Evolutionary conservation across 2,113 vertebrate genomes (phyloP).

Genomic region (Leucosticte australis): DNA sequence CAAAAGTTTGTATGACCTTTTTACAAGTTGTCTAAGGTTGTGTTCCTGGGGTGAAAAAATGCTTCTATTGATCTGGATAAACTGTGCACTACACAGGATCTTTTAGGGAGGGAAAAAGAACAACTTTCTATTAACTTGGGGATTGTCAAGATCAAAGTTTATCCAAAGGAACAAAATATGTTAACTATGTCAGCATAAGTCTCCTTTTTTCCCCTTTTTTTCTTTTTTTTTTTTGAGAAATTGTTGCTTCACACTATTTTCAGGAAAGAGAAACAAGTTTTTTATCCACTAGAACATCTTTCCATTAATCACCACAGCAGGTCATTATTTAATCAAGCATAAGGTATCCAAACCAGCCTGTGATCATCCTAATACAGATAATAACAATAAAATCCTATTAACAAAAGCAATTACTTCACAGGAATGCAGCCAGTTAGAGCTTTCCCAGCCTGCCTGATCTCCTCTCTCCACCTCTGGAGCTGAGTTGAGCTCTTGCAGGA

Average conservation of each 20-base stretch:
- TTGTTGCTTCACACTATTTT: background rate
- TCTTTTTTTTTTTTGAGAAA: background rate
- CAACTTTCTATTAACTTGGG: background rate
- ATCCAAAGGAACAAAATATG: background rate
- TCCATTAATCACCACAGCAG: background rate
- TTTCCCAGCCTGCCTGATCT: background rate
- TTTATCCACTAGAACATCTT: background rate
- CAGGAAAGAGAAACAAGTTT: background rate
- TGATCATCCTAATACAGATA: background rate
- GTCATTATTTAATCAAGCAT: background rate
- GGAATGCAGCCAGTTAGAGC: background rate
- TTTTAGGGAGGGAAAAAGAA: background rate
- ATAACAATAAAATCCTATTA: slow-evolving; percentile 1
- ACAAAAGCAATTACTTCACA: background rate
- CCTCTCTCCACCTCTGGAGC: background rate
- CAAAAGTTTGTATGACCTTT: slow-evolving; percentile 38
- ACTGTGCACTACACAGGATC: background rate
- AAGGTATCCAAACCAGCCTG: background rate
- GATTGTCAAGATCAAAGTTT: background rate
- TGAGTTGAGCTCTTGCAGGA: background rate
- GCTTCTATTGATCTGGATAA: background rate
- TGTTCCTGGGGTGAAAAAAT: background rate
- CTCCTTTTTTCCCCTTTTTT: fast-evolving
- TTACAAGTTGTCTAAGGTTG: background rate
- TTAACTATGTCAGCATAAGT: background rate